Conservation (phyloP, 2,113 vertebrate genomes). For the Marmota monax region DNA sequence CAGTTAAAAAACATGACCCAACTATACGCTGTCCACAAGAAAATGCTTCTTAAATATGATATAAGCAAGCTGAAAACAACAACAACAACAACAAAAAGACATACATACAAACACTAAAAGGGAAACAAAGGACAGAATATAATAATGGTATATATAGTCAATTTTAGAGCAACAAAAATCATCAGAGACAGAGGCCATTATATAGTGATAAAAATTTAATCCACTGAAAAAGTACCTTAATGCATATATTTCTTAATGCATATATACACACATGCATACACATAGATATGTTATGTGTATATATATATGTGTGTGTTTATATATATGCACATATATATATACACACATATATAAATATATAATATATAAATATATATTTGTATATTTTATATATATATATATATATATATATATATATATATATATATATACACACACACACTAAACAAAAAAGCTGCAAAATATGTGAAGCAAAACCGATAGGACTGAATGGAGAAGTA, state of each 20-base stretch:
- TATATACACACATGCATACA: too few relatives aligned
- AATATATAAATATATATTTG: too few relatives aligned
- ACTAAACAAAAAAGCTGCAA: background rate
- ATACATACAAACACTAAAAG: background rate
- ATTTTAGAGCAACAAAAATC: background rate
- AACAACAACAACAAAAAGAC: too few relatives aligned
- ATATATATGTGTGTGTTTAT: too few relatives aligned
- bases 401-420: too few relatives aligned
- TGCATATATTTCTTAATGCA: too few relatives aligned
- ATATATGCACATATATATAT: too few relatives aligned
- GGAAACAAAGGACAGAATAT: background rate
- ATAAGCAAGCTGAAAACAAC: background rate
- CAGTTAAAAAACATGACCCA: background rate
- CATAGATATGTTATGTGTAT: too few relatives aligned
- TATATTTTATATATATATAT: too few relatives aligned
- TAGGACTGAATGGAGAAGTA: background rate
- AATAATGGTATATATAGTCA: background rate
- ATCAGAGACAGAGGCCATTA: background rate
- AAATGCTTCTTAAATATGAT: background rate
- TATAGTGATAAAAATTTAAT: background rate
- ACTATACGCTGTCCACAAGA: background rate
- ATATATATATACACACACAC: too few relatives aligned
- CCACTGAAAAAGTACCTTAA: too few relatives aligned
- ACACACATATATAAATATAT: too few relatives aligned
- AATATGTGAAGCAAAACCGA: background rate